Percentiles rank a stretch among this genome's conserved stretches.
These are phyloP conservation scores for Plutomurus gul DNA, from an alignment of 1,140 invertebrate species.

Conservation along the genomic window DNA sequence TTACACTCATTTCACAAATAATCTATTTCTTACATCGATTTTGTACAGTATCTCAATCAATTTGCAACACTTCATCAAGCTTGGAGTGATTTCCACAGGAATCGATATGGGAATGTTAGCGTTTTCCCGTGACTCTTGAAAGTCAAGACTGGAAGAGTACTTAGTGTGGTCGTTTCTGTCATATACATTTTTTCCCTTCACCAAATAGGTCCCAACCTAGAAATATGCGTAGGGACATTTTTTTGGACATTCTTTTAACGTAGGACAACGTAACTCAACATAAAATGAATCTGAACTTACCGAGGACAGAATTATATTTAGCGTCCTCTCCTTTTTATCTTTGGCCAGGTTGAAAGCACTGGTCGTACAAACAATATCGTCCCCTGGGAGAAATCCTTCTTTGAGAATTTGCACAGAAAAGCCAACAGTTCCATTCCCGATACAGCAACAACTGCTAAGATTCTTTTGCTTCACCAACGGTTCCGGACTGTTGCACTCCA, in stretches of 20 bases:
- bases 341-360: background rate
- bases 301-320: background rate
- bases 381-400: background rate
- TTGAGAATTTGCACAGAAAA: background rate
- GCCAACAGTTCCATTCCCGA: background rate
- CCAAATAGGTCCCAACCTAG: background rate
- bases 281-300: background rate
- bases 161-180: background rate
- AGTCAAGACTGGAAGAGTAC: background rate
- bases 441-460: background rate
- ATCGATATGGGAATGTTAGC: background rate
- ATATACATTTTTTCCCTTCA: background rate
- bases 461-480: background rate
- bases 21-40: background rate
- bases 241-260: too few species aligned
- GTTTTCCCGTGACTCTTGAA: background rate
- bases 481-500: too few species aligned
- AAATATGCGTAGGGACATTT: background rate
- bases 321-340: background rate
- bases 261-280: too few species aligned
- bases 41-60: background rate
- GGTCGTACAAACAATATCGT: background rate
- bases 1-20: too few species aligned
- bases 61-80: background rate
- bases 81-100: background rate